Evolutionary conservation across 2,888 invertebrate species (phyloP).

Genomic region (Epirrhoe tristata): DNA sequence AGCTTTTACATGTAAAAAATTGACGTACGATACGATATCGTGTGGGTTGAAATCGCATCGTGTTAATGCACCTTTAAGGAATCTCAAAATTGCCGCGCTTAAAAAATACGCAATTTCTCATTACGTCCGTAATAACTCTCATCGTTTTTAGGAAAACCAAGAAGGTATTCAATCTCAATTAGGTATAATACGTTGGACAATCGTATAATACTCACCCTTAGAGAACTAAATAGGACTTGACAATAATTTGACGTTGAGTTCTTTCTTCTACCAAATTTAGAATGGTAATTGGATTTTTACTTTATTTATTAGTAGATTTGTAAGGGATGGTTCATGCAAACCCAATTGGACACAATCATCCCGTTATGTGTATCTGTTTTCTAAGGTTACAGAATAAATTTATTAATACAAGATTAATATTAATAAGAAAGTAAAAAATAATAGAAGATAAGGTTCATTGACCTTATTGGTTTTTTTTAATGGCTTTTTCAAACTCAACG

Average conservation of each 20-base stretch:
- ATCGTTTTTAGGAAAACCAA: neutral
- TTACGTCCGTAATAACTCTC: neutral
- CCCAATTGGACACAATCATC: neutral
- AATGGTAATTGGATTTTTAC: neutral
- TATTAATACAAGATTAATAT: too few species aligned
- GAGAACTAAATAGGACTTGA: slow-evolving; percentile 1
- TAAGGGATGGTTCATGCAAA: neutral
- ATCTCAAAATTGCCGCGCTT: too few species aligned
- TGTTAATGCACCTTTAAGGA: too few species aligned
- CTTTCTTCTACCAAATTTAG: neutral
- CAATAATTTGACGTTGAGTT: neutral
- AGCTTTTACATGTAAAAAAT: too few species aligned
- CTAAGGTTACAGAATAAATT: too few species aligned
- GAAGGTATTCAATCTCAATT: slow-evolving; percentile 1
- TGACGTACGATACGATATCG: too few species aligned
- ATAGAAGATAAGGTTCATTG: too few species aligned
- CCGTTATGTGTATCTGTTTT: too few species aligned
- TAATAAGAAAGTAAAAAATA: too few species aligned
- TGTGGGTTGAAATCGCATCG: too few species aligned
- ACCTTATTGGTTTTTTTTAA: too few species aligned
- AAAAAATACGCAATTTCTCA: neutral
- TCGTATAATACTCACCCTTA: neutral
- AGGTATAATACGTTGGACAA: neutral
- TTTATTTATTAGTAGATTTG: neutral
- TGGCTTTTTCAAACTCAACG: too few species aligned